A percentile compares a stretch with the other conserved stretches of the same genome.
Conservation (phyloP, 2,797 vertebrate species). For the Characodon lateralis region DNA sequence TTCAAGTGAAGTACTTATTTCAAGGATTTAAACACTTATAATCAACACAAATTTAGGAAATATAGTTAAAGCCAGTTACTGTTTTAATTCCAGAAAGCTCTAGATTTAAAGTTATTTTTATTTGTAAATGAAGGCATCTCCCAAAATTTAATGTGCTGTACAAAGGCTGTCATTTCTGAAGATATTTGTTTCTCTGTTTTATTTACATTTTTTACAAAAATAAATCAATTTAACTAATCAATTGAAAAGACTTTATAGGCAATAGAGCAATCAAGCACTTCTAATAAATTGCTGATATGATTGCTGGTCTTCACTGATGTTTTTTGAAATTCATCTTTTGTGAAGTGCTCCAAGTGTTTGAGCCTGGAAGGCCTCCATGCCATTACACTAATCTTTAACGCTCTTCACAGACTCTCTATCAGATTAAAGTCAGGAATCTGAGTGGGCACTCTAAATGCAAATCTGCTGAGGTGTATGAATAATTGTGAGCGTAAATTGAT, state of each 20-base stretch:
- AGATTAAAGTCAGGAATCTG: neutral
- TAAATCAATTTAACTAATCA: neutral
- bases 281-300: neutral
- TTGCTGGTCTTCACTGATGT: neutral
- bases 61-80: neutral
- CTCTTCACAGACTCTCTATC: neutral
- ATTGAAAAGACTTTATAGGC: neutral
- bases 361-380: neutral
- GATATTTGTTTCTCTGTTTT: neutral
- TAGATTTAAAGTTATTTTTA: neutral
- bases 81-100: neutral
- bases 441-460: neutral
- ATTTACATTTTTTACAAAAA: neutral
- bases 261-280: neutral
- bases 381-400: neutral
- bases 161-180: neutral
- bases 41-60: conserved; percentile 4
- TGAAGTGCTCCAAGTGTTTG: neutral
- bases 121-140: neutral
- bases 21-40: neutral
- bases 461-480: neutral
- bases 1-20: conserved; percentile 28
- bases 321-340: neutral
- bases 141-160: no score
- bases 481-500: neutral